phyloP scores from a whole-genome alignment of 2,888 invertebrate genomes.

The Polymixis flavicincta region DNA sequence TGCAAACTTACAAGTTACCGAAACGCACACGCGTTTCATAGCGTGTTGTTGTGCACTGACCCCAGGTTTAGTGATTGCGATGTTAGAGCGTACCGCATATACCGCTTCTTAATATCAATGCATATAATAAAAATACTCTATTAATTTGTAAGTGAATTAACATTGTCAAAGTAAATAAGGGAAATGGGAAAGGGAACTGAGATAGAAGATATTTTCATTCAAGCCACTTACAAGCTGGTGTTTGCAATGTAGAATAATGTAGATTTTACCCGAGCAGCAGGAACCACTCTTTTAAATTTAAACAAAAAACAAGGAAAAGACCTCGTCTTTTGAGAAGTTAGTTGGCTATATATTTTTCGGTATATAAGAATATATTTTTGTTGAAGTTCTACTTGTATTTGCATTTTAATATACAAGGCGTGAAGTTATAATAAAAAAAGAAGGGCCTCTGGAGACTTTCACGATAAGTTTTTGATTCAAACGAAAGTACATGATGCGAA shows the following conservation, averaged over 20 bases:
- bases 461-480: slow-evolving; percentile 15
- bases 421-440: slow-evolving; percentile 45
- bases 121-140: not conserved
- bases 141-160: slow-evolving; percentile 40
- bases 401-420: slow-evolving; percentile 55
- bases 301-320: slow-evolving; percentile 60
- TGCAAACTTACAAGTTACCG: no score
- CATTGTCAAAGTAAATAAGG: slow-evolving; percentile 39
- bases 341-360: slow-evolving; percentile 37
- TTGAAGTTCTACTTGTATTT: slow-evolving; percentile 53
- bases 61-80: no score
- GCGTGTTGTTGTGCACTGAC: no score
- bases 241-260: slow-evolving; percentile 67
- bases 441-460: slow-evolving; percentile 18
- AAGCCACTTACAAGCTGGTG: slow-evolving; percentile 56
- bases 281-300: slow-evolving; percentile 64
- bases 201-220: slow-evolving; percentile 62
- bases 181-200: slow-evolving; percentile 51
- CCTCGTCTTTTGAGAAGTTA: slow-evolving; percentile 51
- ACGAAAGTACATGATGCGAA: slow-evolving; percentile 1
- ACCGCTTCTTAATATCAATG: no score
- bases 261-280: slow-evolving; percentile 52
- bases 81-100: no score
- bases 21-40: no score
- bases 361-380: slow-evolving; percentile 39